Conservation (phyloP, 1,140 invertebrate genomes). For the Galendromus occidentalis region DNA sequence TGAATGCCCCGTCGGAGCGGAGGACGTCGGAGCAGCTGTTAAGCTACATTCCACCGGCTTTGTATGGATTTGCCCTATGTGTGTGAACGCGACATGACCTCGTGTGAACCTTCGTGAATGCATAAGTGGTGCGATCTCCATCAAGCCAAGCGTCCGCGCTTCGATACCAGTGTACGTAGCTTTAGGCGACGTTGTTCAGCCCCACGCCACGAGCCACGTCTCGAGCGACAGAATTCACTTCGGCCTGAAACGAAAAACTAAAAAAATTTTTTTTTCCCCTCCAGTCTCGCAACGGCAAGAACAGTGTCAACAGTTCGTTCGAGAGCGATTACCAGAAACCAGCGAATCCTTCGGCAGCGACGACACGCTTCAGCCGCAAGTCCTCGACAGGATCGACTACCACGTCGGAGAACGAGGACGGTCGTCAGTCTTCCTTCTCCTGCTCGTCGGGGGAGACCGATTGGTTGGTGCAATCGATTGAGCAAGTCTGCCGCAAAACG, state of each 20-base stretch:
- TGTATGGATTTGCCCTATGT: neutral
- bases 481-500: slow-evolving; percentile 9
- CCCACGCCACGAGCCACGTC: too few relatives aligned
- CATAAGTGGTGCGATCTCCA: slow-evolving; percentile 1
- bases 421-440: neutral
- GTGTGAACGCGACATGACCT: neutral
- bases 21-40: neutral
- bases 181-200: neutral
- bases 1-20: neutral
- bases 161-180: neutral
- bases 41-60: neutral
- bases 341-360: neutral
- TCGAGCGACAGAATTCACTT: too few relatives aligned
- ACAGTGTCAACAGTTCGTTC: slow-evolving; percentile 7
- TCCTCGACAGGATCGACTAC: slow-evolving; percentile 11
- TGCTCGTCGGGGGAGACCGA: neutral
- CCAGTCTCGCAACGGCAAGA: neutral
- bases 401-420: slow-evolving; percentile 1
- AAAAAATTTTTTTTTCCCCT: neutral
- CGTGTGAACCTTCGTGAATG: neutral
- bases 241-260: neutral
- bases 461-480: slow-evolving; percentile 4
- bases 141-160: slow-evolving; percentile 3
- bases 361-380: neutral
- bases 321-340: slow-evolving; percentile 8